Percentiles rank a stretch among this genome's conserved stretches.
Evolutionary conservation across 2,113 vertebrate species (phyloP).

Genomic region (Coptodon bakossiorum): DNA sequence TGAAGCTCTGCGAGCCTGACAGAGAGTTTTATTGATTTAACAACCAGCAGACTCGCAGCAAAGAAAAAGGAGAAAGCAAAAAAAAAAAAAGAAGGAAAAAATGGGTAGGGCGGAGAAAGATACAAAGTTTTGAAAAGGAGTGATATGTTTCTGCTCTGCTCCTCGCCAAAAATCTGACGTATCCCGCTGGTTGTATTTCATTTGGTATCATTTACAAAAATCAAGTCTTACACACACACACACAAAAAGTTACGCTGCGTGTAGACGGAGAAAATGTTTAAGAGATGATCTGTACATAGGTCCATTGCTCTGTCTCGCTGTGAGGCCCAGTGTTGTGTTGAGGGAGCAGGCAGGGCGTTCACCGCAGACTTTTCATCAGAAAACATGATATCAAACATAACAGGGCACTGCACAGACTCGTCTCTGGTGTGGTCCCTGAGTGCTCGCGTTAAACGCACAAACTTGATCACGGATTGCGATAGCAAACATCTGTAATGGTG

Average conservation of each 20-base stretch:
- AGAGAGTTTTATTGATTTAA: conserved; percentile 92
- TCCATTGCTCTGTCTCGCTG: conserved; percentile 1
- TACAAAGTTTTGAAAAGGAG: conserved; percentile 70
- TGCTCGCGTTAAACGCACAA: background rate
- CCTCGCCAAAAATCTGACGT: conserved; percentile 45
- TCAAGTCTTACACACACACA: conserved; percentile 1
- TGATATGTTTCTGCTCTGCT: conserved; percentile 45
- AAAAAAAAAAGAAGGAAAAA: conserved; percentile 58
- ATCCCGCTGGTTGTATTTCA: conserved; percentile 54
- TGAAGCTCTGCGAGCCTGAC: conserved; percentile 84
- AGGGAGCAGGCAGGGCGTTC: conserved; percentile 29
- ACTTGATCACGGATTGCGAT: background rate
- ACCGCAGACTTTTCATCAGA: conserved; percentile 15
- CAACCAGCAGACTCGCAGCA: conserved; percentile 77
- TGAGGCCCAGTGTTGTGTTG: conserved; percentile 22
- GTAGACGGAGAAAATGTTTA: conserved; percentile 32
- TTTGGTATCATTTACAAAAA: conserved; percentile 51
- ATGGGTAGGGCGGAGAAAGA: conserved; percentile 46
- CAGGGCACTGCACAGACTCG: background rate
- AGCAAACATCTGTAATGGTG: background rate
- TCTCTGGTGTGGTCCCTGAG: background rate
- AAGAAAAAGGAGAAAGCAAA: conserved; percentile 61
- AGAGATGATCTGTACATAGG: conserved; percentile 20
- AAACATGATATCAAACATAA: conserved; percentile 6
- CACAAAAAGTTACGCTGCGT: background rate